These are phyloP conservation scores for Andricus quercusramuli DNA, from an alignment of 2,888 invertebrate species.

Conservation along the genomic window DNA sequence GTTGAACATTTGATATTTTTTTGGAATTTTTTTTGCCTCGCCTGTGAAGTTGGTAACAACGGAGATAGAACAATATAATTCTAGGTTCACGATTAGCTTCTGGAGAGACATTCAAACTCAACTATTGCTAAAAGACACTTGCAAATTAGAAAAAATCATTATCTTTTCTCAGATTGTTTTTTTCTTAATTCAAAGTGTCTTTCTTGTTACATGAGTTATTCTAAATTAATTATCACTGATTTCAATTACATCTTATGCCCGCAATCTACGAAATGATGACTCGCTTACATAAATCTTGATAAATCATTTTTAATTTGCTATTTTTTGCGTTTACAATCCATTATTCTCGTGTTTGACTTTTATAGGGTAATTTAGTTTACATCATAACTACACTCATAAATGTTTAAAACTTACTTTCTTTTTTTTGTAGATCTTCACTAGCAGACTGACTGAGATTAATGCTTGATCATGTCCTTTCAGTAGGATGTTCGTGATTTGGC, in stretches of 20 bases:
- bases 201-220: not conserved
- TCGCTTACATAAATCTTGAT: not conserved
- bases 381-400: not conserved
- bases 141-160: no score
- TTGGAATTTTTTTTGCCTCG: no score
- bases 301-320: not conserved
- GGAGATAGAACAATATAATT: no score
- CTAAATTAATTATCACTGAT: not conserved
- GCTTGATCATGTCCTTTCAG: slow-evolving; percentile 8
- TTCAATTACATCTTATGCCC: not conserved
- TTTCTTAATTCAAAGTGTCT: no score
- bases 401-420: not conserved
- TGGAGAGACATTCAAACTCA: no score
- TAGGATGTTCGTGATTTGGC: not conserved
- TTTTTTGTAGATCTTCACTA: slow-evolving; percentile 6
- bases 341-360: not conserved
- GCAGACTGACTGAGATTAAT: slow-evolving; percentile 8
- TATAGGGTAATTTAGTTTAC: not conserved
- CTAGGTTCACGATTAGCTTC: no score
- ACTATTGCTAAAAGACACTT: no score
- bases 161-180: no score
- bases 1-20: no score
- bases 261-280: not conserved
- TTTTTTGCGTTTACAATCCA: not conserved
- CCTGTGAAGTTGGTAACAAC: no score